Conservation (phyloP, 2,888 invertebrate genomes). For the Pristionchus japonicus region DNA sequence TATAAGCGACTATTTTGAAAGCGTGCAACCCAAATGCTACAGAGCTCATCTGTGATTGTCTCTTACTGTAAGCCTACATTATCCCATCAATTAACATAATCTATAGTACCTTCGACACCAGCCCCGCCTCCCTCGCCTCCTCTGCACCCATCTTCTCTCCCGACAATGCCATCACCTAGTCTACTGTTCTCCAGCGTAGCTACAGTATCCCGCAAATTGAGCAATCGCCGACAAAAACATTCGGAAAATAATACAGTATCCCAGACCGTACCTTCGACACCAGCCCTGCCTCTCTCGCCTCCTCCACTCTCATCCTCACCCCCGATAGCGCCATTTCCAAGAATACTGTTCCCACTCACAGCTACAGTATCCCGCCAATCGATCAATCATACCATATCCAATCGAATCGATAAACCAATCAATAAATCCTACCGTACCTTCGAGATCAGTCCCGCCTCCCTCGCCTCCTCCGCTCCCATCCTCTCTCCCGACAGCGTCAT, state of each 20-base stretch:
- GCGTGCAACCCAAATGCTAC: no score
- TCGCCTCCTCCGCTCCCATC: slow-evolving; percentile 90
- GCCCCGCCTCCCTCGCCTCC: slow-evolving; percentile 85
- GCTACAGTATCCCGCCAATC: not conserved
- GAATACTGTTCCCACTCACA: not conserved
- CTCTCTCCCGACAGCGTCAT: slow-evolving; percentile 92
- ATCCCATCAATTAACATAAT: not conserved
- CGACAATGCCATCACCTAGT: slow-evolving; percentile 95
- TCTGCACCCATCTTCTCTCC: slow-evolving; percentile 90
- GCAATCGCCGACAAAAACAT: no score
- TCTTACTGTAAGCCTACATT: no score
- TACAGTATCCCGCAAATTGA: no score
- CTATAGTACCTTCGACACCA: slow-evolving; percentile 60
- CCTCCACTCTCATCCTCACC: not conserved
- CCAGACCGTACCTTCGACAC: no score
- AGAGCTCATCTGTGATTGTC: no score
- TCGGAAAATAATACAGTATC: no score
- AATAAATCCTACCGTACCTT: slow-evolving; percentile 51
- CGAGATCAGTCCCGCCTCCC: slow-evolving; percentile 78
- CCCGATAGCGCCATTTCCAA: no score
- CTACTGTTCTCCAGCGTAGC: no score
- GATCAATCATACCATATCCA: not conserved
- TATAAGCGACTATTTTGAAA: no score
- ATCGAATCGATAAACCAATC: not conserved
- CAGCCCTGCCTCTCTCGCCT: not conserved